Percentiles rank a stretch among this genome's conserved stretches.
phyloP scores from a whole-genome alignment of 1,140 invertebrate species.

The Samia ricini region DNA sequence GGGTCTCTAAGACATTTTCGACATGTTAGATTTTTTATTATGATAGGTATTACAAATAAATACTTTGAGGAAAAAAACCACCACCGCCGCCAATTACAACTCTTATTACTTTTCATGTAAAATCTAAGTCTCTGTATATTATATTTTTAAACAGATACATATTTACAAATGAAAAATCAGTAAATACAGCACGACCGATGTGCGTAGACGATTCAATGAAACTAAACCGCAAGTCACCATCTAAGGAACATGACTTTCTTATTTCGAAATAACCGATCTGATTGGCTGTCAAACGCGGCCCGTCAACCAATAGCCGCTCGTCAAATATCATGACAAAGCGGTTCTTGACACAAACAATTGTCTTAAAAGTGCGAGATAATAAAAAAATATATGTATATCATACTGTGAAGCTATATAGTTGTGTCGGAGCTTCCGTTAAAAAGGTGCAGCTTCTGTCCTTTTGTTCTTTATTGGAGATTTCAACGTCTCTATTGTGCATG shows the following conservation, averaged over 20 bases:
- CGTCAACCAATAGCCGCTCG: slow-evolving; percentile 58
- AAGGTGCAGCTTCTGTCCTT: slow-evolving; percentile 49
- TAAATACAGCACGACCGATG: neutral
- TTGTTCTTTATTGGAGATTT: slow-evolving; percentile 15
- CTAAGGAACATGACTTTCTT: slow-evolving; percentile 62
- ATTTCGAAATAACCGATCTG: slow-evolving; percentile 46
- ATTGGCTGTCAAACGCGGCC: slow-evolving; percentile 63
- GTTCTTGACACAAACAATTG: slow-evolving; percentile 56
- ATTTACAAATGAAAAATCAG: neutral
- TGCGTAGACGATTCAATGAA: neutral
- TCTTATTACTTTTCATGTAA: no score
- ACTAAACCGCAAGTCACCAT: neutral
- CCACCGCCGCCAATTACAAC: no score
- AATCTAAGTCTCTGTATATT: no score
- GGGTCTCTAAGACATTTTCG: no score
- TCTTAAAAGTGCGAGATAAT: slow-evolving; percentile 19
- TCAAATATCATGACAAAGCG: slow-evolving; percentile 62
- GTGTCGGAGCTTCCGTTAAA: slow-evolving; percentile 62
- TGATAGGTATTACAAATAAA: no score
- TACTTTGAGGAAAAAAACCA: no score
- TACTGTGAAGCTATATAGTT: slow-evolving; percentile 20
- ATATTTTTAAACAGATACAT: no score
- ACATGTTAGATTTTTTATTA: no score
- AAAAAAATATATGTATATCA: slow-evolving; percentile 27
- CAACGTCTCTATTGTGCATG: slow-evolving; percentile 25